Evolutionary conservation across 2,113 vertebrate species (phyloP), one percentile per base, ranked within the genome.

Genomic region (Poeciliopsis occidentalis): DNA sequence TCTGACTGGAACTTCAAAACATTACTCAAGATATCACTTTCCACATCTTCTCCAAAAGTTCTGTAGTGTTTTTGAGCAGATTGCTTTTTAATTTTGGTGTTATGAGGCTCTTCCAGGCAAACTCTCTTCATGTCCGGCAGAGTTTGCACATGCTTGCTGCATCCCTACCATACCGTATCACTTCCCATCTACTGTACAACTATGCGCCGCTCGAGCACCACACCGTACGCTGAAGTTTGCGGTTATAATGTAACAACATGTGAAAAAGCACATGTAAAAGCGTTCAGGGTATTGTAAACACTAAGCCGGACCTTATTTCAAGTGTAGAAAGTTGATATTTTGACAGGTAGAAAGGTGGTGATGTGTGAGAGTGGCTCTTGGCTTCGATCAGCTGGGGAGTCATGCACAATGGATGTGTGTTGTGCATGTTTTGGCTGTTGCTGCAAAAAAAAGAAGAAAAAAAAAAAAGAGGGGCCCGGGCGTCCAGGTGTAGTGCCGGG

Each of bases 401-500:
- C 80, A 61, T 73, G 67, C 32, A 69, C 77, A 57, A 63, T 73
- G 57, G 27, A 47, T 74, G 37, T 88, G 22, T 67, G 67, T n/a
- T 69, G 67, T 74, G 64, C 37, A 30, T 64, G 22, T 81, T 82
- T 76, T 82, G 75, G 68, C 84, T 80, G 75, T 44, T 78, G 65
- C 32, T 60, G 8, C 4, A 47, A 34, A 34, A 34, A 54, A 37
- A 12, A 37, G 29, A 29, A 29, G 29, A 37, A 37, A 10, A 34
- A 10, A 0, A 10, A 34, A 34, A 37, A 12, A 11, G 34, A 11
- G 34, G 34, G 69, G 44, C 65, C 61, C 67, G 47, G 41, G 51
- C 86, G 79, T 91, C 81, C 91, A 92, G 90, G 90, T 92, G 92
- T 92, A 76, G 62, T 74, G 41, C 78, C 69, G 82, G 89, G 84